phyloP scores from a whole-genome alignment of 2,113 vertebrate species.

The Martes martes region DNA sequence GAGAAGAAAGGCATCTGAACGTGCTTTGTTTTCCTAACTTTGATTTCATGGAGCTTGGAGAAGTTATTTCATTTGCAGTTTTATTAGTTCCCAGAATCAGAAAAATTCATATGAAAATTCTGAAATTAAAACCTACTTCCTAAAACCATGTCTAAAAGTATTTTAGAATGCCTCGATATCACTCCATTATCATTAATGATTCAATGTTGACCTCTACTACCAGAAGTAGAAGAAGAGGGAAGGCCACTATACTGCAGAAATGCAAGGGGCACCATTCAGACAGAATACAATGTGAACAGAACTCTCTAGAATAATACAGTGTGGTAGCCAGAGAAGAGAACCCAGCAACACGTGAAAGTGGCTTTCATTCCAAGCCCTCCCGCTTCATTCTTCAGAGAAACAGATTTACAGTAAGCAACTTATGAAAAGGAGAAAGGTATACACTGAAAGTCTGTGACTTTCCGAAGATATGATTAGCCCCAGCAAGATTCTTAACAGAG shows the following conservation, averaged over 20 bases:
- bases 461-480: not conserved
- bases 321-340: not conserved
- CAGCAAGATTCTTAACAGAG: not conserved
- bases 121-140: not conserved
- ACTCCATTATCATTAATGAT: not conserved
- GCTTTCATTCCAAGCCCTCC: not conserved
- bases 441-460: not conserved
- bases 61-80: not conserved
- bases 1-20: not conserved
- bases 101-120: not conserved
- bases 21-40: not conserved
- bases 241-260: not conserved
- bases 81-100: not conserved
- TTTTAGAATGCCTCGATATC: not conserved
- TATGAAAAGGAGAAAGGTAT: not conserved
- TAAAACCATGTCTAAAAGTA: slow-evolving; percentile 16
- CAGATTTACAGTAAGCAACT: not conserved
- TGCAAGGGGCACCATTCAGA: not conserved
- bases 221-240: not conserved
- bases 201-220: not conserved
- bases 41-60: not conserved
- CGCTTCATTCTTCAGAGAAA: not conserved
- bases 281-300: not conserved
- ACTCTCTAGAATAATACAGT: not conserved
- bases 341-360: not conserved